Evolutionary conservation across 2,113 vertebrate species (phyloP), one percentile per base, ranked within the genome.

Genomic region (Pseudopipra pipra): DNA sequence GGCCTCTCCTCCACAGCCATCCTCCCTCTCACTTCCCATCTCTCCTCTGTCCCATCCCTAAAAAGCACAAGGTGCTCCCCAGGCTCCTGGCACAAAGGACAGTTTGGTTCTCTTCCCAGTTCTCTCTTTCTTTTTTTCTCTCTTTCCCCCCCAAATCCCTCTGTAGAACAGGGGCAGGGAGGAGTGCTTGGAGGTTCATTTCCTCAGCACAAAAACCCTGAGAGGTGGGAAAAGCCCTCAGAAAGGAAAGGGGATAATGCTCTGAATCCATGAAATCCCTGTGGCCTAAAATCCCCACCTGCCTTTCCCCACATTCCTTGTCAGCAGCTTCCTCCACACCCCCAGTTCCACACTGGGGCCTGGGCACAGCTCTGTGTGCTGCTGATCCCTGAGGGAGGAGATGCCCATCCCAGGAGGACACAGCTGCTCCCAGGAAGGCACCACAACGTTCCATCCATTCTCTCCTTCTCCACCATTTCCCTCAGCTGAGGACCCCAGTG

Each of bases 341-440:
- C 21, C 86, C 55, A 6, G 20, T 23, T n/a, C 59, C 6, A 0
- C 8, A 0, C 49, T 47, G 21, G 6, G 37, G 39, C 21, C 7
- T 30, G 3, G 56, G 39, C 0, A 5, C 63, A 25, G 61, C 75
- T 85, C 30, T 5, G 11, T 8, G 61, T 27, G 62, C 8, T 49
- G 33, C 1, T 23, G 54, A 0, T 17, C 6, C 23, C 5, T 24
- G 25, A 8, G 47, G 5, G 2, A 52, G 56, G 22, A 24, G 56
- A 7, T 43, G 28, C 39, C 12, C 62, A 35, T 41, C 13, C 78
- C 78, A 68, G 71, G 71, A 76, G 41, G 1, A 4, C 46, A 22
- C 78, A 30, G 43, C 85, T 51, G 61, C 27, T 21, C 35, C 44
- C 37, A 5, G n/a, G 21, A 56, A 39, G 81, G 39, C 17, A 18